Evolutionary conservation across 2,888 invertebrate species (phyloP).

Genomic region (Hetaerina titia): DNA sequence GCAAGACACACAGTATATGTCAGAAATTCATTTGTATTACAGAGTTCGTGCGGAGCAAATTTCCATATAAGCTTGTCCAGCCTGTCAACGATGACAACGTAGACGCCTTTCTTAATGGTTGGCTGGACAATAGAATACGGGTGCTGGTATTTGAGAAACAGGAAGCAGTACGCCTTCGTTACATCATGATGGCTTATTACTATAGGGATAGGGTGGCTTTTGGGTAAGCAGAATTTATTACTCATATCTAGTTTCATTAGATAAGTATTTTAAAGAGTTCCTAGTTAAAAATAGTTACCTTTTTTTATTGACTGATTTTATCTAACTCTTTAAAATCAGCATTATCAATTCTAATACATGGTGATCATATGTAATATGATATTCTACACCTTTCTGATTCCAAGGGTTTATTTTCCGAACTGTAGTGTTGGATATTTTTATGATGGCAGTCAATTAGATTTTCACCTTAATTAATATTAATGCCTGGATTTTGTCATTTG

Average conservation of each 20-base stretch:
- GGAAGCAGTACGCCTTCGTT: constrained; percentile 88
- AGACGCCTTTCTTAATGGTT: constrained; percentile 89
- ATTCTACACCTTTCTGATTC: too few relatives aligned
- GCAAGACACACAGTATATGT: too few relatives aligned
- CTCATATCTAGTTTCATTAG: too few relatives aligned
- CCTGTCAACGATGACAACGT: constrained; percentile 85
- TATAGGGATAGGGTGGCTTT: constrained; percentile 92
- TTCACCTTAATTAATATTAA: too few relatives aligned
- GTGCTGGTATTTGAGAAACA: constrained; percentile 92
- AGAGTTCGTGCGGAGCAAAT: constrained; percentile 92
- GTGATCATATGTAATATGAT: too few relatives aligned
- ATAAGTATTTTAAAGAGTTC: background rate
- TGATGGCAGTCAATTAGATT: too few relatives aligned
- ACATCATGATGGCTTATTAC: constrained; percentile 92
- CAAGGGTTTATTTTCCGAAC: too few relatives aligned
- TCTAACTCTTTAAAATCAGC: too few relatives aligned
- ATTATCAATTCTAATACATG: too few relatives aligned
- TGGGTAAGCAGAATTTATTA: constrained; percentile 81
- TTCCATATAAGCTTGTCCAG: constrained; percentile 89
- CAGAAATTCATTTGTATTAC: constrained; percentile 72
- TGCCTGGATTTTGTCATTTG: too few relatives aligned
- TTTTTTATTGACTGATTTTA: too few relatives aligned
- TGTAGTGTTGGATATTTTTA: too few relatives aligned
- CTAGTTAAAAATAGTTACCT: background rate
- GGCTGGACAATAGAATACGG: constrained; percentile 93